These are phyloP conservation scores for Theretra japonica DNA, from an alignment of 2,888 invertebrate genomes.

Conservation along the genomic window DNA sequence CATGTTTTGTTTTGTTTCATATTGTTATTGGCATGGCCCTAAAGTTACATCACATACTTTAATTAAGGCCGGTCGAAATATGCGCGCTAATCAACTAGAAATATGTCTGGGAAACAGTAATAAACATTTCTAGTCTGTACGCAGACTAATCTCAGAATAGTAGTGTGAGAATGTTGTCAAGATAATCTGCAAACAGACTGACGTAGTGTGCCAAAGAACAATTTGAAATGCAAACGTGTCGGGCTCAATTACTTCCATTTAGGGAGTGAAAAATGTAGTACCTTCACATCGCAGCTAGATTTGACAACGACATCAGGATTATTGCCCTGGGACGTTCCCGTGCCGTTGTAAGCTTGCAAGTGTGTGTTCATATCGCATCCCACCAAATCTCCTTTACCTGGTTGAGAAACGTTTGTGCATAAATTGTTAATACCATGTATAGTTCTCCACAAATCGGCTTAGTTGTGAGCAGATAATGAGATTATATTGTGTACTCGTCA, in stretches of 20 bases:
- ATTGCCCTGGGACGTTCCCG: slow-evolving; percentile 84
- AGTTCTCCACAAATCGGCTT: slow-evolving; percentile 29
- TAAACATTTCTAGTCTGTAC: too few relatives aligned
- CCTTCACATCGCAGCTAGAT: slow-evolving; percentile 96
- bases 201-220: not conserved
- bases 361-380: slow-evolving; percentile 96
- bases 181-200: not conserved
- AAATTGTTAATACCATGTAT: slow-evolving; percentile 23
- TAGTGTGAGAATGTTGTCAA: not conserved
- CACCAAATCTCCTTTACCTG: slow-evolving; percentile 98
- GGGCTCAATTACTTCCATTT: slow-evolving; percentile 18
- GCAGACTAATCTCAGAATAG: not conserved
- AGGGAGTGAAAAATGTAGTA: slow-evolving; percentile 43
- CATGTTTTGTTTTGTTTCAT: too few relatives aligned
- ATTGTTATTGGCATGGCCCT: too few relatives aligned
- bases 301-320: slow-evolving; percentile 93
- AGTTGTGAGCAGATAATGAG: slow-evolving; percentile 23
- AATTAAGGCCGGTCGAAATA: too few relatives aligned
- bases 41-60: too few relatives aligned
- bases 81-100: too few relatives aligned
- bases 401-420: slow-evolving; percentile 45
- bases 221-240: not conserved
- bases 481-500: slow-evolving; percentile 25
- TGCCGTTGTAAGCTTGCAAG: slow-evolving; percentile 87
- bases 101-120: too few relatives aligned